Conservation (phyloP, 2,888 invertebrate species). For the Leptogaster cylindrica region DNA sequence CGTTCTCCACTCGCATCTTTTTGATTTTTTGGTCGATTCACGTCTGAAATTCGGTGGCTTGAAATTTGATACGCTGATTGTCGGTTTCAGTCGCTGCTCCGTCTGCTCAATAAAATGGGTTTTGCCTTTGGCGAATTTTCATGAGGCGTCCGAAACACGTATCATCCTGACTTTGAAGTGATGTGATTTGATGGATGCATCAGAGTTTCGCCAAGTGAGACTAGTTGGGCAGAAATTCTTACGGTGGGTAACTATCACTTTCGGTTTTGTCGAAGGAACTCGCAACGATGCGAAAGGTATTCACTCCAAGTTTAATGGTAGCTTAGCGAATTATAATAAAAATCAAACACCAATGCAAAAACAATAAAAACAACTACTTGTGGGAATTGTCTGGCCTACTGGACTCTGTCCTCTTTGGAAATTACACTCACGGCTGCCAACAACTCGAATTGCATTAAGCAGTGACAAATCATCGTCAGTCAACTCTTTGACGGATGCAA, state of each 20-base stretch:
- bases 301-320: slow-evolving; percentile 9
- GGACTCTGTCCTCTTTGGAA: no score
- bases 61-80: slow-evolving; percentile 35
- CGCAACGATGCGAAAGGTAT: slow-evolving; percentile 16
- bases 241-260: slow-evolving; percentile 34
- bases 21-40: not conserved
- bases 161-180: slow-evolving; percentile 26
- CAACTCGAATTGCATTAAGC: slow-evolving; percentile 20
- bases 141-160: not conserved
- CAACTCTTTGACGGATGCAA: slow-evolving; percentile 41
- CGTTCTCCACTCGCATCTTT: slow-evolving; percentile 17
- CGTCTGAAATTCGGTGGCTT: slow-evolving; percentile 37
- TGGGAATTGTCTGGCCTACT: no score
- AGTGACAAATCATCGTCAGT: slow-evolving; percentile 45
- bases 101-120: not conserved
- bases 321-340: no score
- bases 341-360: no score
- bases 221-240: slow-evolving; percentile 34
- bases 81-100: slow-evolving; percentile 17
- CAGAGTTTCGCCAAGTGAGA: slow-evolving; percentile 14
- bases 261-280: slow-evolving; percentile 16
- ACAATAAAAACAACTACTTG: no score
- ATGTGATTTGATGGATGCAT: slow-evolving; percentile 39
- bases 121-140: slow-evolving; percentile 19
- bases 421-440: slow-evolving; percentile 27